These are phyloP conservation scores for Notiomystis cincta DNA, from an alignment of 2,113 vertebrate genomes.

Conservation along the genomic window DNA sequence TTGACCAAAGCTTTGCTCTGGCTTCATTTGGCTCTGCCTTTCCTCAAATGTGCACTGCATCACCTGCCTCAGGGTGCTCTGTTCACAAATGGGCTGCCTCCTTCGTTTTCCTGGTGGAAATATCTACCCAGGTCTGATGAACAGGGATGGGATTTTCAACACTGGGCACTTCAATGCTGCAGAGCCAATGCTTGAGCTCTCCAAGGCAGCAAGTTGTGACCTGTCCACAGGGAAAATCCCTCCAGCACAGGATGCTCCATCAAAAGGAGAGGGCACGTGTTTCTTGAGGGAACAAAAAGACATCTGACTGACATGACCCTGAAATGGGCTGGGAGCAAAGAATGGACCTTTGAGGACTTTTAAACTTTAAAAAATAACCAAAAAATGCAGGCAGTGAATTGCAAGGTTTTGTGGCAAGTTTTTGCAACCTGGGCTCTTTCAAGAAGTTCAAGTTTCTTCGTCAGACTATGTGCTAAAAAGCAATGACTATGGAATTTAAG, in stretches of 20 bases:
- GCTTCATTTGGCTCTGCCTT: background rate
- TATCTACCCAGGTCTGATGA: background rate
- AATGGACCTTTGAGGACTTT: background rate
- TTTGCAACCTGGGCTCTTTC: background rate
- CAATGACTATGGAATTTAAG: background rate
- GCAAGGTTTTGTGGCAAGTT: background rate
- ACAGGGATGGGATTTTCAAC: background rate
- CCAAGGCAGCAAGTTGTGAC: background rate
- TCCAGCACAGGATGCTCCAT: background rate
- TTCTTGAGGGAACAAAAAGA: background rate
- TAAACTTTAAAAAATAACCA: background rate
- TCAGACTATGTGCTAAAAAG: accelerated
- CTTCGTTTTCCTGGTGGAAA: background rate
- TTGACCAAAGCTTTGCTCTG: background rate
- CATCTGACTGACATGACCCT: background rate
- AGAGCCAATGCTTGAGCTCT: background rate
- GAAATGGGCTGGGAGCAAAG: background rate
- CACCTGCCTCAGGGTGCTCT: background rate
- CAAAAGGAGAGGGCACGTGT: background rate
- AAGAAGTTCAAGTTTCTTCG: background rate
- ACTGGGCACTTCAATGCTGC: background rate
- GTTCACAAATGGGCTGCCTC: background rate
- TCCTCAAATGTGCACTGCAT: background rate
- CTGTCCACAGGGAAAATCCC: accelerated
- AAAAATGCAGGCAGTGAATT: background rate